Base-by-base conservation (phyloP, 1,140 invertebrate genomes). In the Eufriesea mexicana region DNA sequence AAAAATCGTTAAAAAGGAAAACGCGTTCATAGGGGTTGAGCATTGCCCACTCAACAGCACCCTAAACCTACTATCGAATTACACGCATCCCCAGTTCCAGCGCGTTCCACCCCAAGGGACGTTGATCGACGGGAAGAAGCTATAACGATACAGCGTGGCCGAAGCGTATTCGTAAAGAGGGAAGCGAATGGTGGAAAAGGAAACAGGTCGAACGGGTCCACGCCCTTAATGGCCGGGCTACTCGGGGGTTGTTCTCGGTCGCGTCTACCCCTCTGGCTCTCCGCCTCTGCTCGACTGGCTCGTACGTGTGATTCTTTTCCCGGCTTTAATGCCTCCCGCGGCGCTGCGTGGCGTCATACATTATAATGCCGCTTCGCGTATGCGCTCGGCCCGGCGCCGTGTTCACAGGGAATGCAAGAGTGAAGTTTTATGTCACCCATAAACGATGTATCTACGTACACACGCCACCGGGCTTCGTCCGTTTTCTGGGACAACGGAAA, bases 371-470 rank as follows among this genome's bases (percentile, higher is more conserved):
- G 55, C 47, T 57, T 59, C 72, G 61, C 59, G 79, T 59, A 49
- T 42, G 62, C 61, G 25, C 74, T 47, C 20, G 57, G 45, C n/a
- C 72, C 23, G 18, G 61, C 47, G 35, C 16, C 61, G 45, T 82
- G 57, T 82, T 79, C 67, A 51, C 77, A 55, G 68, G 47, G 64
- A 71, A 83, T 78, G 84, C 80, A 62, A 80, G 77, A 78, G 74
- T 70, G 74, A 67, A 85, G 79, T 85, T 85, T 82, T 82, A 77
- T 73, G 73, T 85, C 72, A 59, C 23, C 73, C 80, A 83, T 83
- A 83, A 83, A 83, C 80, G 80, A 78, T 78, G 74, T 70, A 77
- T 70, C 74, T 62, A 68, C 73, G 62, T 68, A 70, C 47, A 62
- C 80, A 45, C 45, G 73, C 49, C 35, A 42, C 35, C 35, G 49